These are phyloP conservation scores for Lepus townsendii DNA, from an alignment of 2,797 vertebrate genomes.

Conservation along the genomic window DNA sequence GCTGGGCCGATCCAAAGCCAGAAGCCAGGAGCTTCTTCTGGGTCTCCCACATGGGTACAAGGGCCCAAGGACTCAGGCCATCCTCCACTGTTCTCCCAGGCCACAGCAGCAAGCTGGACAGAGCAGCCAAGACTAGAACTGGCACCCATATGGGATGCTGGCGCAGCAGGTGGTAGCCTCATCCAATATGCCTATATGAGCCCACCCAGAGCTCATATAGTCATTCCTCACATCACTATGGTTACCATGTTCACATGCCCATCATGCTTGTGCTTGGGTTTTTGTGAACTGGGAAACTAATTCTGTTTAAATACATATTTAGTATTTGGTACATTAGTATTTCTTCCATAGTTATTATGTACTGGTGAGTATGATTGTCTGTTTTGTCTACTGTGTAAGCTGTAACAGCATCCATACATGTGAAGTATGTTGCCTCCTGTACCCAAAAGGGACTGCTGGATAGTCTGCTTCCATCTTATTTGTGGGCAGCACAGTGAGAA, in stretches of 20 bases:
- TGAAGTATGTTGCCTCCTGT: not conserved
- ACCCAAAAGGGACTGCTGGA: not conserved
- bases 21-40: too few relatives aligned
- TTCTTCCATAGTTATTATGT: not conserved
- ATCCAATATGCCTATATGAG: too few relatives aligned
- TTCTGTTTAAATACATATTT: not conserved
- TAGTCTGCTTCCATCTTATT: not conserved
- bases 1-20: too few relatives aligned
- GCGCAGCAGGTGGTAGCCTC: too few relatives aligned
- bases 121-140: too few relatives aligned
- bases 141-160: too few relatives aligned
- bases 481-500: not conserved
- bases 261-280: not conserved
- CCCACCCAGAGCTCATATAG: not conserved
- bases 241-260: not conserved
- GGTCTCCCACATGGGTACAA: too few relatives aligned
- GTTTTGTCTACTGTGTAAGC: not conserved
- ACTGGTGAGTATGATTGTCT: not conserved
- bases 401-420: not conserved
- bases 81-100: too few relatives aligned
- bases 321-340: not conserved
- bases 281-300: not conserved
- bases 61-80: too few relatives aligned
- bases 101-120: too few relatives aligned
- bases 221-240: not conserved